A percentile compares a stretch with the other conserved stretches of the same genome.
These are phyloP conservation scores for Mus pahari DNA, from an alignment of 2,113 vertebrate genomes.

Conservation along the genomic window DNA sequence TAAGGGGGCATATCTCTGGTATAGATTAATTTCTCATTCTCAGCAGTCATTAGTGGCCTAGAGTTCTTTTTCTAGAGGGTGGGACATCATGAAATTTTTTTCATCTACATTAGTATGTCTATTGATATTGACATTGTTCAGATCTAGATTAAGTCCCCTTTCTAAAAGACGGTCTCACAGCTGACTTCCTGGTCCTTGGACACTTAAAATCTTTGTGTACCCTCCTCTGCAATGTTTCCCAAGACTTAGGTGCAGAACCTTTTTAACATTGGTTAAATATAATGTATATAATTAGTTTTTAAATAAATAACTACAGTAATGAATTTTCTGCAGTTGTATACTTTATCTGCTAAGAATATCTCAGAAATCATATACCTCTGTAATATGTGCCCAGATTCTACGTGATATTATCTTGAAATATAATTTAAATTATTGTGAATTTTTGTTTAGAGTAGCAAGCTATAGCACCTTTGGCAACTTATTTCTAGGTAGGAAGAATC, in stretches of 20 bases:
- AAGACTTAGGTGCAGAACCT: neutral
- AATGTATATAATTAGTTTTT: neutral
- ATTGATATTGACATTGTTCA: neutral
- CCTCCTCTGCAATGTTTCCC: neutral
- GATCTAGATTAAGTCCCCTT: neutral
- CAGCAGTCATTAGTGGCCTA: neutral
- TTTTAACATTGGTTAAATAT: neutral
- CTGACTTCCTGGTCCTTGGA: neutral
- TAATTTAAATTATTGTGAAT: neutral
- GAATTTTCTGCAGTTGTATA: neutral
- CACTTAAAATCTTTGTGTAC: neutral
- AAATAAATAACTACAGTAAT: neutral
- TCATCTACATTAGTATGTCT: neutral
- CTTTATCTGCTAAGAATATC: neutral
- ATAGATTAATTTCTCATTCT: neutral
- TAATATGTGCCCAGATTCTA: neutral
- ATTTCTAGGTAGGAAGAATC: neutral
- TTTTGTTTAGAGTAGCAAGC: neutral
- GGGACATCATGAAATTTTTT: neutral
- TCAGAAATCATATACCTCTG: neutral
- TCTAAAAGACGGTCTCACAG: neutral
- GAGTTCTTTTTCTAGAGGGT: neutral
- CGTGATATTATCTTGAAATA: neutral
- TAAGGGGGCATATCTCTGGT: neutral
- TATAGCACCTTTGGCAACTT: too few relatives aligned